phyloP scores from a whole-genome alignment of 2,113 vertebrate species.

The Cichladusa arquata region DNA sequence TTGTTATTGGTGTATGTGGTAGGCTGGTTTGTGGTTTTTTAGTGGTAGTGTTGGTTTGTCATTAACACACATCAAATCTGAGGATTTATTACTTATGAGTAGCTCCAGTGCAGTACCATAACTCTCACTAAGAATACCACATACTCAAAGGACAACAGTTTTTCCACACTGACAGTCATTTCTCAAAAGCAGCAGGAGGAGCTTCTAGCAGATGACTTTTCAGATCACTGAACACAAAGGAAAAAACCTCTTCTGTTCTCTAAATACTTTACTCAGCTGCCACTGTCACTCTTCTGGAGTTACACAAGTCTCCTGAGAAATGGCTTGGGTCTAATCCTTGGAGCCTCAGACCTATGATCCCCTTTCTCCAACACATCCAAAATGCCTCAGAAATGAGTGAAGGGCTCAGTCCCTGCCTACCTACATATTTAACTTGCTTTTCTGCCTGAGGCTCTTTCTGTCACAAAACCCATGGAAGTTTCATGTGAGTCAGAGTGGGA shows the following conservation, averaged over 20 bases:
- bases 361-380: neutral
- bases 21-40: neutral
- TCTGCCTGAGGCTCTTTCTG: neutral
- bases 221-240: slow-evolving; percentile 47
- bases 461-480: neutral
- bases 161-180: slow-evolving; percentile 32
- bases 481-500: neutral
- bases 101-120: neutral
- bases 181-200: slow-evolving; percentile 41
- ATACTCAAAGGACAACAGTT: neutral
- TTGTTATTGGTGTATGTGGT: neutral
- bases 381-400: neutral
- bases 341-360: neutral
- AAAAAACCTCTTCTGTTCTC: neutral
- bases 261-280: slow-evolving; percentile 20
- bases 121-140: slow-evolving; percentile 10
- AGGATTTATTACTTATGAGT: neutral
- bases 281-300: neutral
- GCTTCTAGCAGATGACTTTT: slow-evolving; percentile 50
- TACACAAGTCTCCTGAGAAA: slow-evolving; percentile 19
- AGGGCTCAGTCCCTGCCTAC: neutral
- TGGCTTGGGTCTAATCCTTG: neutral
- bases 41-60: neutral
- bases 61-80: neutral
- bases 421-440: neutral